phyloP scores from a whole-genome alignment of 2,888 invertebrate genomes.

The Lacanobia wlatinum region DNA sequence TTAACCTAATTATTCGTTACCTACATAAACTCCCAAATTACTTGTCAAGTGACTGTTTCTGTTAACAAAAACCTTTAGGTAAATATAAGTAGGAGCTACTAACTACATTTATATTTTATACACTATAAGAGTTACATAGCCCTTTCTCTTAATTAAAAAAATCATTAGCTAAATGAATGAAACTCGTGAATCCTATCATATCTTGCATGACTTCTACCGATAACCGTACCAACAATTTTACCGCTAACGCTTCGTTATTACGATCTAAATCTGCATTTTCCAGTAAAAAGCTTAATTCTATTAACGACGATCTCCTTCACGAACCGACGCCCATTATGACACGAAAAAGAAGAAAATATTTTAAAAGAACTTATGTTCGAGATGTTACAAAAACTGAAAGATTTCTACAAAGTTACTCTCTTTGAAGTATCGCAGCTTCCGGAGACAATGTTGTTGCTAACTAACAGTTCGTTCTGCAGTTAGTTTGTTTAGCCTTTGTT shows the following conservation, averaged over 20 bases:
- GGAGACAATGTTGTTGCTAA: conserved; percentile 26
- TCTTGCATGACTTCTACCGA: conserved; percentile 27
- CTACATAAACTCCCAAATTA: too few species aligned
- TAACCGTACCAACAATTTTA: conserved; percentile 14
- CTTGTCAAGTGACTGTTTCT: too few species aligned
- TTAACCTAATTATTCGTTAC: too few species aligned
- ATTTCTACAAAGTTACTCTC: conserved; percentile 33
- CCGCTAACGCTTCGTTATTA: conserved; percentile 18
- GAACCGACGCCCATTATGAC: conserved; percentile 17
- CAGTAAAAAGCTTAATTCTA: conserved; percentile 52
- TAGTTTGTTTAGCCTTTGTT: conserved; percentile 30
- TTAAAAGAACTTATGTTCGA: conserved; percentile 31
- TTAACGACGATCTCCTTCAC: conserved; percentile 26
- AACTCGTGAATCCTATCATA: neutral
- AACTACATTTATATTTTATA: too few species aligned
- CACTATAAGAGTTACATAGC: too few species aligned
- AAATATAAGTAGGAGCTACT: too few species aligned
- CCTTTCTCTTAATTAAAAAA: too few species aligned
- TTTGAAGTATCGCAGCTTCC: conserved; percentile 33
- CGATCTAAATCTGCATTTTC: conserved; percentile 55
- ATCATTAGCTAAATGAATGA: too few species aligned
- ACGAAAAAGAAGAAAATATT: conserved; percentile 24
- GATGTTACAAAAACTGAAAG: conserved; percentile 43
- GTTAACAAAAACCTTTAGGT: too few species aligned
- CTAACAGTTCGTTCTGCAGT: conserved; percentile 33